phyloP scores from a whole-genome alignment of 2,113 vertebrate genomes.

The Odocoileus hemionus region DNA sequence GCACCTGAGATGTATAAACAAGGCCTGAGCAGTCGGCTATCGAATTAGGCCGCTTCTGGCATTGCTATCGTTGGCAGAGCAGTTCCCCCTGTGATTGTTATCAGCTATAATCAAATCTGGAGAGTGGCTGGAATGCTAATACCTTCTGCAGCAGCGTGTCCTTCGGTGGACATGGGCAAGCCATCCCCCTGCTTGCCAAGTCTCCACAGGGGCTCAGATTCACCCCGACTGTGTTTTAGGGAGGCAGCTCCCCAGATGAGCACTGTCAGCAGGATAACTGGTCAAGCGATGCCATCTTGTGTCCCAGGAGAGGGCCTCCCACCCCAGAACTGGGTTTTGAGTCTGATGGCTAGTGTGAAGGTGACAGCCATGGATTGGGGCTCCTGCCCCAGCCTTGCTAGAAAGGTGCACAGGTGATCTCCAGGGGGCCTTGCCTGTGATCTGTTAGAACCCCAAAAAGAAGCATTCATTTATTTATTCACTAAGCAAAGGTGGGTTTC shows the following conservation, averaged over 20 bases:
- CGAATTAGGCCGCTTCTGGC: slow-evolving; percentile 74
- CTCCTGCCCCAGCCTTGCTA: not conserved
- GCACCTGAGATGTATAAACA: slow-evolving; percentile 78
- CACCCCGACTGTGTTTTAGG: fast-evolving
- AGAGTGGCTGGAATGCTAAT: slow-evolving; percentile 76
- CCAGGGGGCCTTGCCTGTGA: not conserved
- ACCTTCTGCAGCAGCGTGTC: slow-evolving; percentile 58
- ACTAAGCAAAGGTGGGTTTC: not conserved
- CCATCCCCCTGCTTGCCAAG: fast-evolving
- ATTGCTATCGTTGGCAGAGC: slow-evolving; percentile 83
- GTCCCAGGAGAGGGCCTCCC: not conserved
- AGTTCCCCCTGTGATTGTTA: slow-evolving; percentile 81
- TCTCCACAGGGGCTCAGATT: fast-evolving
- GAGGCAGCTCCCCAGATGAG: fast-evolving
- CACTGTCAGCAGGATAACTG: fast-evolving
- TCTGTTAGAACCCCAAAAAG: no score
- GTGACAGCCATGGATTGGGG: no score
- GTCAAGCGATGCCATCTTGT: fast-evolving
- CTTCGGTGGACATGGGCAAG: not conserved
- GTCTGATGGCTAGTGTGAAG: not conserved
- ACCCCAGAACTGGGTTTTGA: fast-evolving
- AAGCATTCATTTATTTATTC: not conserved
- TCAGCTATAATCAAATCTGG: slow-evolving; percentile 87
- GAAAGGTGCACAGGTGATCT: not conserved
- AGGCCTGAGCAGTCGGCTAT: slow-evolving; percentile 73